Base-by-base conservation (phyloP, 2,888 invertebrate species). In the Mystacides longicornis region DNA sequence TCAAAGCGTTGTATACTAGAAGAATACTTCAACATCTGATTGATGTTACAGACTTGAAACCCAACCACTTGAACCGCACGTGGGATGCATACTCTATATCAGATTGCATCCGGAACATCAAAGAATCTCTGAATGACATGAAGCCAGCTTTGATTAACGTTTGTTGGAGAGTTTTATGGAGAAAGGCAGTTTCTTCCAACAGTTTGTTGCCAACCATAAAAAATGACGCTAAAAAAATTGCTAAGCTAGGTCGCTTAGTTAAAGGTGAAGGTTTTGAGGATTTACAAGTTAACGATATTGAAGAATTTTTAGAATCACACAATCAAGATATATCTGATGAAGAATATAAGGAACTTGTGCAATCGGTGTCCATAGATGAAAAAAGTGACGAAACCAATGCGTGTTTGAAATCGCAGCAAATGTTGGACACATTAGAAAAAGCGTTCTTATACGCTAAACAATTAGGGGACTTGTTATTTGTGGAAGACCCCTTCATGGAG, bases 121-220 rank as follows among this genome's bases (percentile, higher is more conserved):
- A 49, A 23, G 27, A 45, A 11, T 49, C 54, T 3, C 27, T 54
- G 1, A 48, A 50, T 23, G 54, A 54, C 7, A 49, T 54, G 43
- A 54, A 54, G 23, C 50, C 54, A 2, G 5, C 47, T 3, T 23
- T 23, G 16, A 49, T 54, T 4, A 49, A 33, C 4, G 54, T 49
- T 9, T 54, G 54, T 33, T 54, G 54, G 54, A 54, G 49, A 31
- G 43, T 42, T 23, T 27, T 54, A 14, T 54, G 54, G 54, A 37
- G 43, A 2, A 49, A 54, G 4, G 27, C 19, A 2, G 54, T 49
- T 1, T n/a, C 21, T 21, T 42, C n/a, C 27, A 45, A 23, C 2
- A 27, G 18, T 9, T 49, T 20, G 19, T 50, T 45, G 16, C 54
- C 54, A 1, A 48, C 54, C 1, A 31, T 54, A 16, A 48, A 49